Evolutionary conservation across 2,113 vertebrate genomes (phyloP).

Genomic region (Petromus typicus): DNA sequence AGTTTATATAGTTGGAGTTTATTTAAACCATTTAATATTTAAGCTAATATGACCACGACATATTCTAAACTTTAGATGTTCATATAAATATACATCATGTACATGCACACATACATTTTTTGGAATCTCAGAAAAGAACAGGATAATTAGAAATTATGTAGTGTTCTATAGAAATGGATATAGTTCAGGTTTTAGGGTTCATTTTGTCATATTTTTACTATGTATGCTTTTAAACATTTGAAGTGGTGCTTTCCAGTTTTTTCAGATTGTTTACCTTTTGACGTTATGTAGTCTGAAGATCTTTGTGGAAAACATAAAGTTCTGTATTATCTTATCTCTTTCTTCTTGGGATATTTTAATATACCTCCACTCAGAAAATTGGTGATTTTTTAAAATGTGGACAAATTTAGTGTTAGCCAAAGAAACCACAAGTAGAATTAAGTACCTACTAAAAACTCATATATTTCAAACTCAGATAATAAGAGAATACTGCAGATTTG

Average conservation of each 20-base stretch:
- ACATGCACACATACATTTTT: not conserved
- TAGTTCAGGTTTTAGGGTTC: not conserved
- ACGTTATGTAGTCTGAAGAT: not conserved
- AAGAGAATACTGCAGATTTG: not conserved
- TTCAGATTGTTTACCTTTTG: slow-evolving; percentile 30
- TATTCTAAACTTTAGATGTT: not conserved
- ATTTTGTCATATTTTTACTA: slow-evolving; percentile 57
- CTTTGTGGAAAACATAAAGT: not conserved
- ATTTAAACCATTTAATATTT: slow-evolving; percentile 17
- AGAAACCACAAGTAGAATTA: slow-evolving; percentile 20
- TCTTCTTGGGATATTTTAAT: slow-evolving; percentile 51
- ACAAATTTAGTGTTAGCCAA: slow-evolving; percentile 53
- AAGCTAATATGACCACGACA: slow-evolving; percentile 20
- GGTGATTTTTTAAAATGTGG: slow-evolving; percentile 27
- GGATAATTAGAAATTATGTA: not conserved
- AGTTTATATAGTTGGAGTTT: slow-evolving; percentile 54
- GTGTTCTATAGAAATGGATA: slow-evolving; percentile 10
- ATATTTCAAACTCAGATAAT: slow-evolving; percentile 43
- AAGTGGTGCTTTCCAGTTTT: slow-evolving; percentile 8
- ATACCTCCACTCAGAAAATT: slow-evolving; percentile 6
- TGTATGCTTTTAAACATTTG: slow-evolving; percentile 47
- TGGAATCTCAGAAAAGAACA: slow-evolving; percentile 47
- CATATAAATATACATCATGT: not conserved
- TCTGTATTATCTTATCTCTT: not conserved
- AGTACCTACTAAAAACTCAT: not conserved